These are phyloP conservation scores for Cyclophora punctaria DNA, from an alignment of 2,888 invertebrate genomes.

Conservation along the genomic window DNA sequence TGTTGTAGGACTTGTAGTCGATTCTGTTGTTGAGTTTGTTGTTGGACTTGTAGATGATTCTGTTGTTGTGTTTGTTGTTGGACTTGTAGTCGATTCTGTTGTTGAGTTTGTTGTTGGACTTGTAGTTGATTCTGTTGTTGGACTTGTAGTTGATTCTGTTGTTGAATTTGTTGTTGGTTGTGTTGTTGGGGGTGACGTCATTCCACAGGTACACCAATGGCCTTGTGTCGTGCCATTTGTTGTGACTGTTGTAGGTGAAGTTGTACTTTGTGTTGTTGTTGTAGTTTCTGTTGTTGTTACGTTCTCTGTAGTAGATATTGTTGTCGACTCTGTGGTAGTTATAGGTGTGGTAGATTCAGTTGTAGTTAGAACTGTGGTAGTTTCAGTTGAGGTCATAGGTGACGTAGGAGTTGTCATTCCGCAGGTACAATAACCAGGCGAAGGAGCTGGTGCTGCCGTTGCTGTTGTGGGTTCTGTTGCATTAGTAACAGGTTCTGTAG, in stretches of 20 bases:
- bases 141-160: conserved; percentile 2
- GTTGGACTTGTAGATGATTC: conserved; percentile 1
- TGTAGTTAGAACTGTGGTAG: background rate
- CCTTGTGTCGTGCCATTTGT: conserved; percentile 5
- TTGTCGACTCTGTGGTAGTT: background rate
- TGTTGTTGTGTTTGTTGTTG: conserved; percentile 7
- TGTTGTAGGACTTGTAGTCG: conserved; percentile 5
- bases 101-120: background rate
- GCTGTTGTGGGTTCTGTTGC: background rate
- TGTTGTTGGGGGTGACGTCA: conserved; percentile 3
- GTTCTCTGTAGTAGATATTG: background rate
- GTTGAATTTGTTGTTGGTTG: conserved; percentile 6
- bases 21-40: conserved; percentile 1
- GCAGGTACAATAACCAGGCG: too few relatives aligned
- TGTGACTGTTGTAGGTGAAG: conserved; percentile 5
- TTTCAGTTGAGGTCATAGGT: too few relatives aligned
- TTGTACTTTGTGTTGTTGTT: background rate
- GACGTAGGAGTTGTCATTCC: too few relatives aligned
- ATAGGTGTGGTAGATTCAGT: background rate
- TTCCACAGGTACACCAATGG: too few relatives aligned
- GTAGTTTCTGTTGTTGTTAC: background rate
- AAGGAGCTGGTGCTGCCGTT: background rate
- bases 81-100: background rate
- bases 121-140: background rate
- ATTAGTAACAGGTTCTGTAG: background rate